These are phyloP conservation scores for Styela clava DNA, from an alignment of 23 tunicate genomes.

Conservation along the genomic window DNA sequence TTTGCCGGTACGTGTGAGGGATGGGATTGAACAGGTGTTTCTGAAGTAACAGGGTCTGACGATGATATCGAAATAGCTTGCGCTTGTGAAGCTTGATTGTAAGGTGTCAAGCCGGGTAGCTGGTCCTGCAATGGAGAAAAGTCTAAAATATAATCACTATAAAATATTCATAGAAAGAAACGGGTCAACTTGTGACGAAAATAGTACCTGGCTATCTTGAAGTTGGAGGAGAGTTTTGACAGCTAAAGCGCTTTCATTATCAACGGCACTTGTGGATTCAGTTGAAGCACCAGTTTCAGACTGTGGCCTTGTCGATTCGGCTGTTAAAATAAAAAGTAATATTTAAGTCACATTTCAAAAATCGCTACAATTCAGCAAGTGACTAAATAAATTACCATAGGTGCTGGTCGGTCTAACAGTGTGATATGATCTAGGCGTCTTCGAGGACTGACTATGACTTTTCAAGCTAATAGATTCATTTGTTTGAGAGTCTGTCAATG, in stretches of 20 bases:
- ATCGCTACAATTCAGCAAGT: too few relatives aligned
- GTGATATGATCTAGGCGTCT: neutral
- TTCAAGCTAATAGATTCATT: conserved; percentile 14
- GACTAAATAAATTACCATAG: too few relatives aligned
- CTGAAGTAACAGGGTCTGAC: neutral
- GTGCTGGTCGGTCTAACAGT: neutral
- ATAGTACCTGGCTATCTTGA: conserved; percentile 45
- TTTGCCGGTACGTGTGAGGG: neutral
- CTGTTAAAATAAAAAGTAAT: neutral
- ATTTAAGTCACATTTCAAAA: too few relatives aligned
- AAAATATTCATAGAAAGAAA: too few relatives aligned
- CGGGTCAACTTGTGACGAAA: too few relatives aligned
- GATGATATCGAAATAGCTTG: neutral
- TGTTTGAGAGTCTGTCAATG: conserved; percentile 10
- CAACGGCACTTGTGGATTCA: conserved; percentile 35
- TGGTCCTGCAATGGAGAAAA: conserved; percentile 26
- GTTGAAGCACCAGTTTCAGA: neutral
- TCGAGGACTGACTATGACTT: neutral
- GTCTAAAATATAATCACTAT: neutral
- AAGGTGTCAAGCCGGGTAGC: conserved; percentile 23
- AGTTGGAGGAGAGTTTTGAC: conserved; percentile 58
- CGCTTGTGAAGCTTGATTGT: conserved; percentile 19
- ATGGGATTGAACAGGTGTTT: neutral
- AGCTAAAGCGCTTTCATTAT: conserved; percentile 74
- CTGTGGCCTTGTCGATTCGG: neutral